A percentile compares a stretch with the other conserved stretches of the same genome.
Evolutionary conservation across 2,113 vertebrate species (phyloP).

Genomic region (Gobio gobio): DNA sequence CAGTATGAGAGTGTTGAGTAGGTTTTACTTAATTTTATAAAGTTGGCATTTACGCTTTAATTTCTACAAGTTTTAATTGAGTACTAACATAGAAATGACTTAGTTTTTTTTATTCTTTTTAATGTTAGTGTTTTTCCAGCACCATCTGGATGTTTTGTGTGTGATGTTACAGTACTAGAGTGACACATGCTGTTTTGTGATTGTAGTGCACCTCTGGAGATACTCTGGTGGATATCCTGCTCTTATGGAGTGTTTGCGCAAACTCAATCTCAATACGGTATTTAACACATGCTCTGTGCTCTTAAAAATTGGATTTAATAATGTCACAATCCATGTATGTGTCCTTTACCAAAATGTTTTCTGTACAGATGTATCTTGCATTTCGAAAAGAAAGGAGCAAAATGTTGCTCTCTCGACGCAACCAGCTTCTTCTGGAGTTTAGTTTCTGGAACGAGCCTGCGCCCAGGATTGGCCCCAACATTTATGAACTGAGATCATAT

Average conservation of each 20-base stretch:
- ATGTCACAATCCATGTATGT: not conserved
- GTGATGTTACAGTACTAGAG: slow-evolving; percentile 47
- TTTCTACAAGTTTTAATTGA: too few relatives aligned
- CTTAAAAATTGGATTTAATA: not conserved
- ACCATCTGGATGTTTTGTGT: not conserved
- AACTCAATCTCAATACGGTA: slow-evolving; percentile 88
- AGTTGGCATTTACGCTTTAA: too few relatives aligned
- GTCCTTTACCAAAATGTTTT: not conserved
- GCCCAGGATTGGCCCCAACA: slow-evolving; percentile 85
- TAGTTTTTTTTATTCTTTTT: too few relatives aligned
- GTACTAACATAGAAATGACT: too few relatives aligned
- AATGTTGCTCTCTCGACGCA: slow-evolving; percentile 90
- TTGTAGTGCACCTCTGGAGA: slow-evolving; percentile 92
- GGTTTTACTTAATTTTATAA: too few relatives aligned
- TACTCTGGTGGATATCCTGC: slow-evolving; percentile 94
- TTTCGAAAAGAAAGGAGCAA: slow-evolving; percentile 88
- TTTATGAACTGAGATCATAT: slow-evolving; percentile 93
- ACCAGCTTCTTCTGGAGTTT: slow-evolving; percentile 94
- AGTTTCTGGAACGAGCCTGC: slow-evolving; percentile 97
- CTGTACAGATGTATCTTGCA: slow-evolving; percentile 83
- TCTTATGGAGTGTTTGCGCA: slow-evolving; percentile 88
- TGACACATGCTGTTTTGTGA: slow-evolving; percentile 73
- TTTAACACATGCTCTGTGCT: not conserved
- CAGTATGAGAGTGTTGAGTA: too few relatives aligned
- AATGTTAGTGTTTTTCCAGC: too few relatives aligned